phyloP scores from a whole-genome alignment of 2,797 vertebrate species.

The Acipenser transmontanus region DNA sequence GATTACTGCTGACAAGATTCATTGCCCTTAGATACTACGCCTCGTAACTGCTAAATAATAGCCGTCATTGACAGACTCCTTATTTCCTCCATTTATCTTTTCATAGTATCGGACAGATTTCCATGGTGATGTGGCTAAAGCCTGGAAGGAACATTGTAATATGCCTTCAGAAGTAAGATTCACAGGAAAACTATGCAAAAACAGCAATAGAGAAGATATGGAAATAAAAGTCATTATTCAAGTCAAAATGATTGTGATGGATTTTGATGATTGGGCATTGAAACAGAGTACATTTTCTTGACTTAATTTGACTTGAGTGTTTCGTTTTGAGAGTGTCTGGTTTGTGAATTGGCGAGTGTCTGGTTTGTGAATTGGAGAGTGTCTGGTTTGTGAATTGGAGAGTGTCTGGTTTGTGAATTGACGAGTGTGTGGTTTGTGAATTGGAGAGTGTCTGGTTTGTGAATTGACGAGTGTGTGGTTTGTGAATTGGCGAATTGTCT shows the following conservation, averaged over 20 bases:
- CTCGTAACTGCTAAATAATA: slow-evolving; percentile 58
- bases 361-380: no score
- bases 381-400: no score
- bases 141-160: slow-evolving; percentile 42
- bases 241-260: slow-evolving; percentile 12
- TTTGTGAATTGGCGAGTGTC: no score
- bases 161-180: slow-evolving; percentile 24
- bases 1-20: slow-evolving; percentile 46
- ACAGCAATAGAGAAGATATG: slow-evolving; percentile 36
- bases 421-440: no score
- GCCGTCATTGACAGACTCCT: slow-evolving; percentile 35
- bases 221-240: slow-evolving; percentile 42
- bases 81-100: slow-evolving; percentile 44
- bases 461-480: no score
- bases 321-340: no score
- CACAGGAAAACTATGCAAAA: slow-evolving; percentile 32
- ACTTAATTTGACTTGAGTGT: no score
- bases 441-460: no score
- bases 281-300: no score
- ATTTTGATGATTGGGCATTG: no score
- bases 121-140: slow-evolving; percentile 62
- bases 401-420: no score
- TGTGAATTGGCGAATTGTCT: no score
- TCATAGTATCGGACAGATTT: slow-evolving; percentile 55
- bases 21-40: slow-evolving; percentile 43